phyloP scores from a whole-genome alignment of 2,888 invertebrate genomes.

The Allacma fusca region DNA sequence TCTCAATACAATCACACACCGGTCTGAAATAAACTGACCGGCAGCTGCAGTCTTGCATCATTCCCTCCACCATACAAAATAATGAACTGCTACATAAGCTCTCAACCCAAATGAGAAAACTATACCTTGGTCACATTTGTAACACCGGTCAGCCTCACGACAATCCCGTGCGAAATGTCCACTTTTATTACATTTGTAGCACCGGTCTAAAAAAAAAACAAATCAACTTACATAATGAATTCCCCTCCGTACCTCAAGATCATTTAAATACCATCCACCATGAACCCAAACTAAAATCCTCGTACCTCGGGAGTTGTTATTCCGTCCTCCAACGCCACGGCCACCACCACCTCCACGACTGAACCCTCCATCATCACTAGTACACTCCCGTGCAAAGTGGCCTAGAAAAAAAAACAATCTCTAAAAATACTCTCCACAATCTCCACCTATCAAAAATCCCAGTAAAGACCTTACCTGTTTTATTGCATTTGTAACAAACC shows the following conservation, averaged over 20 bases:
- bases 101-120: not conserved
- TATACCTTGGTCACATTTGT: conserved; percentile 44
- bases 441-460: not conserved
- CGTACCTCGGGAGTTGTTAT: conserved; percentile 35
- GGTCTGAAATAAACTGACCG: too few relatives aligned
- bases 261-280: too few relatives aligned
- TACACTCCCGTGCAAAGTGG: conserved; percentile 44
- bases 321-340: conserved; percentile 28
- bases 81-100: too few relatives aligned
- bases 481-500: conserved; percentile 37
- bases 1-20: too few relatives aligned
- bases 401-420: conserved; percentile 17
- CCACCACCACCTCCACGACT: conserved; percentile 40
- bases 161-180: conserved; percentile 46
- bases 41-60: too few relatives aligned
- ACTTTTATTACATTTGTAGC: conserved; percentile 45
- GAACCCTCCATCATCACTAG: conserved; percentile 37
- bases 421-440: not conserved
- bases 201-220: conserved; percentile 35
- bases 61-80: too few relatives aligned
- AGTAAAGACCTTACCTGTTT: conserved; percentile 21
- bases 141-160: conserved; percentile 44
- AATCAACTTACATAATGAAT: not conserved
- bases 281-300: too few relatives aligned
- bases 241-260: not conserved